Evolutionary conservation across 2,888 invertebrate species (phyloP).

Genomic region (Ophioninae sp.): DNA sequence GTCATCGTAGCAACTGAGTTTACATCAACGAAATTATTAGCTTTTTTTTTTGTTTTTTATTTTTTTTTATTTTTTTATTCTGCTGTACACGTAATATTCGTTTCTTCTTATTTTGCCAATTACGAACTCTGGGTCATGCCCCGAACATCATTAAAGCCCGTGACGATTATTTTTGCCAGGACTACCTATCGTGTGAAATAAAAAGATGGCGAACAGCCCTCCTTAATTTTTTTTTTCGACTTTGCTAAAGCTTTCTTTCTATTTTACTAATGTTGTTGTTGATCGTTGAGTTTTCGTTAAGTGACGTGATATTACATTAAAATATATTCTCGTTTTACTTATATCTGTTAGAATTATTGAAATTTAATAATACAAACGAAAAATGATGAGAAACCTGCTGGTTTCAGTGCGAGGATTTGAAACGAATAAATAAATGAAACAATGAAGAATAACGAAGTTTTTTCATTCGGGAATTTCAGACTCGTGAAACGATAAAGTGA

Average conservation of each 20-base stretch:
- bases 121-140: slow-evolving; percentile 23
- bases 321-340: too few relatives aligned
- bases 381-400: too few relatives aligned
- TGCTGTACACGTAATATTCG: slow-evolving; percentile 2
- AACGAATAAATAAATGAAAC: too few relatives aligned
- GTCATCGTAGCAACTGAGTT: slow-evolving; percentile 26
- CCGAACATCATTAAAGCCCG: slow-evolving; percentile 23
- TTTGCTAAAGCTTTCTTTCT: background rate
- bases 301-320: too few relatives aligned
- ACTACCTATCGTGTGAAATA: slow-evolving; percentile 32
- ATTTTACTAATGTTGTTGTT: background rate
- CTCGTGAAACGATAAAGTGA: too few relatives aligned
- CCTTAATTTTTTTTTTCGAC: background rate
- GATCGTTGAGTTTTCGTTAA: too few relatives aligned
- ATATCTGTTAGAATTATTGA: too few relatives aligned
- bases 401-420: too few relatives aligned
- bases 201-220: background rate
- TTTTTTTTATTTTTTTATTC: background rate
- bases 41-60: background rate
- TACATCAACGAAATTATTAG: slow-evolving; percentile 18
- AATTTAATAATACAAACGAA: too few relatives aligned
- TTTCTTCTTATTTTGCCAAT: slow-evolving; percentile 5
- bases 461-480: too few relatives aligned
- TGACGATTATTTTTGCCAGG: slow-evolving; percentile 25
- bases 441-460: too few relatives aligned